Evolutionary conservation across 2,797 vertebrate species (phyloP).

Genomic region (Dryobates pubescens): DNA sequence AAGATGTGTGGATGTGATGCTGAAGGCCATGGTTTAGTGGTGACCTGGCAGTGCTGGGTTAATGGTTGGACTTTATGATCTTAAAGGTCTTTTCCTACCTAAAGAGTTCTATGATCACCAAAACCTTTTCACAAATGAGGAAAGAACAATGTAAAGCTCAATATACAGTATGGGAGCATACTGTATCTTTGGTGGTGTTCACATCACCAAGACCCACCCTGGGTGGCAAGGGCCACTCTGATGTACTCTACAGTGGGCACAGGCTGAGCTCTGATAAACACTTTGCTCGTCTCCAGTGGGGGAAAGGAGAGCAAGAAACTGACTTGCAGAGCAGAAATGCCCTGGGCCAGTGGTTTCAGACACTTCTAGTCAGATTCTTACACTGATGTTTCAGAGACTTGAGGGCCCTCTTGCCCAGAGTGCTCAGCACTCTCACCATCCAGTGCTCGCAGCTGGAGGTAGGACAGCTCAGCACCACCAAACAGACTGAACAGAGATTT

Average conservation of each 20-base stretch:
- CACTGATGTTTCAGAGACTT: neutral
- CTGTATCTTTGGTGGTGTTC: rapidly evolving
- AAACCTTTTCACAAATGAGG: neutral
- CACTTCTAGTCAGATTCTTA: neutral
- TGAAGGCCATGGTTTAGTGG: too few species aligned
- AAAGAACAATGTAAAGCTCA: neutral
- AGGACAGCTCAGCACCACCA: neutral
- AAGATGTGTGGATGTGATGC: too few species aligned
- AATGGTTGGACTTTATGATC: too few species aligned
- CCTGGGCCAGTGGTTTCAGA: neutral
- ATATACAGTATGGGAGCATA: neutral
- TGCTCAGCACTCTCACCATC: neutral
- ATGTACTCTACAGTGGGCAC: rapidly evolving
- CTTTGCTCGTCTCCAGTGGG: neutral
- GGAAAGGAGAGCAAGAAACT: neutral
- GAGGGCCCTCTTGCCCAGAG: neutral
- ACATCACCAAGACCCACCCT: neutral
- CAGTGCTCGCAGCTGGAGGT: too few species aligned
- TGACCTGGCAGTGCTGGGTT: too few species aligned
- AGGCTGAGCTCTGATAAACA: neutral
- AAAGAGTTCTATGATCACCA: neutral
- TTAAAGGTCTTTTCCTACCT: too few species aligned
- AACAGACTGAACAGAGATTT: neutral
- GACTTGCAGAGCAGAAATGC: neutral
- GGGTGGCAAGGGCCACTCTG: neutral